Evolutionary conservation across 1,140 invertebrate species (phyloP), one percentile per base, ranked within the genome.

Genomic region (Drosophila lini): DNA sequence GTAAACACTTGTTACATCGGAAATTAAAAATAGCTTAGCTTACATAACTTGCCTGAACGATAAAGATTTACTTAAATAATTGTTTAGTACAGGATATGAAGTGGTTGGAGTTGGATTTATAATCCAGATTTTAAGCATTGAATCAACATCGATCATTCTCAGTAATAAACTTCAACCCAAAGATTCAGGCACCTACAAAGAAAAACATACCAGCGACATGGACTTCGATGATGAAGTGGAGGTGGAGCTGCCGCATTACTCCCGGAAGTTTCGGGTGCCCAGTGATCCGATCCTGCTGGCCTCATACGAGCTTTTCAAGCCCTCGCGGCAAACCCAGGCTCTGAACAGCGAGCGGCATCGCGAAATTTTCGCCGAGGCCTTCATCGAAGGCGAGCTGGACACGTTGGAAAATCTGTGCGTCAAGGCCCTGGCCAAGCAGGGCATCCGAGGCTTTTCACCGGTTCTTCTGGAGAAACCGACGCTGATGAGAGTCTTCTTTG

Each of bases 321-420:
- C 79, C 1, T 73, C 83, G 0, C 0, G 5, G 5, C 38, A 47
- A 7, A 68, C 73, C 0, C 48, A 40, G 8, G 34, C 31, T 5
- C 42, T 85, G 10, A 15, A 50, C 1, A 81, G 81, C 25, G 83
- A 88, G 22, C 44, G 41, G 5, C 64, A 65, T 4, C 79, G 81
- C 4, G 45, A 56, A 15, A 15, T 73, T 6, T 85, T 68, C 13
- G 34, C 78, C 1, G 83, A 85, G 34, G 53, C 61, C 7, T 81
- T 88, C 31, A 74, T 81, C 3, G 79, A 81, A 3, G 74, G 80
- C 11, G 5, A 19, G 0, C 13, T 77, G 36, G 81, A 70, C 3
- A 70, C 79, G 0, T 15, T 84, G 31, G 53, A 13, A 3, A 55
- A 84, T 40, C 25, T 88, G 0, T 71, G 68, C 36, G 65, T 76